These are phyloP conservation scores for Moxostoma hubbsi DNA, from an alignment of 2,797 vertebrate species.

Conservation along the genomic window DNA sequence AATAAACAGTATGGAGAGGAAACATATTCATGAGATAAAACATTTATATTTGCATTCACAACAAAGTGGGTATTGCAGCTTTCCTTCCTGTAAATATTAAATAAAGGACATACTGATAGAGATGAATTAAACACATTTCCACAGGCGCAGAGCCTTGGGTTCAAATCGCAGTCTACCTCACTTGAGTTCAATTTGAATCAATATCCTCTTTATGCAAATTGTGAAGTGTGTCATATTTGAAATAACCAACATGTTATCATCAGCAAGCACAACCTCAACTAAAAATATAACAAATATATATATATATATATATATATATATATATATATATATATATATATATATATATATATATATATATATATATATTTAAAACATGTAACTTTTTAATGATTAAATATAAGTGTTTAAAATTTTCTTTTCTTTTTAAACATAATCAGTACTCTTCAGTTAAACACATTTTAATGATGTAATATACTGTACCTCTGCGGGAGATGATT, in stretches of 20 bases:
- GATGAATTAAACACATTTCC: conserved; percentile 38
- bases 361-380: no score
- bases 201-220: not conserved
- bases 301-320: not conserved
- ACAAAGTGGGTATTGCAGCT: conserved; percentile 70
- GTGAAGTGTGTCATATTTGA: not conserved
- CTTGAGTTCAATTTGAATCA: conserved; percentile 41
- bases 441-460: not conserved
- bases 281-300: not conserved
- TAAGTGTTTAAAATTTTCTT: not conserved
- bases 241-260: not conserved
- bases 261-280: not conserved
- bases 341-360: not conserved
- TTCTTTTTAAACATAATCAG: not conserved
- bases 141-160: conserved; percentile 53
- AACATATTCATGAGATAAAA: conserved; percentile 72
- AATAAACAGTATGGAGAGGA: conserved; percentile 65
- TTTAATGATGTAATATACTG: not conserved
- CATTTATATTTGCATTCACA: conserved; percentile 72
- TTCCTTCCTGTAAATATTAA: conserved; percentile 67
- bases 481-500: not conserved
- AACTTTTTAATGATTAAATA: not conserved
- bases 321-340: not conserved
- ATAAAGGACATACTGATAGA: conserved; percentile 64
- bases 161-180: conserved; percentile 32